phyloP scores from a whole-genome alignment of 2,888 invertebrate species.

The Hirtodrosophila duncani region DNA sequence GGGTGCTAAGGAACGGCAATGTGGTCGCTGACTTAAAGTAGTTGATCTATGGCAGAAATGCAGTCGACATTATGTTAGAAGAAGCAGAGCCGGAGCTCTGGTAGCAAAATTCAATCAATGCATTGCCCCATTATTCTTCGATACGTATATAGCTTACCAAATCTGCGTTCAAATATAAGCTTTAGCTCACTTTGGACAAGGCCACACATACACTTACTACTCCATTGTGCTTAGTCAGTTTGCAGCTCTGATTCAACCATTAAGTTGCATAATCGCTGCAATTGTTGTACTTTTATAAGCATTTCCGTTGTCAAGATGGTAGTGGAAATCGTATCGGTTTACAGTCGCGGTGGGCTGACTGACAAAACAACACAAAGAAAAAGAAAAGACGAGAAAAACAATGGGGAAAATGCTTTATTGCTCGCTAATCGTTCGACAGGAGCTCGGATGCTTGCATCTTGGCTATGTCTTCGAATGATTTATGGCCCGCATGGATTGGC shows the following conservation, averaged over 20 bases:
- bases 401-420: slow-evolving; percentile 39
- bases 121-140: no score
- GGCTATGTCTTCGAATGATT: slow-evolving; percentile 50
- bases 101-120: no score
- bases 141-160: no score
- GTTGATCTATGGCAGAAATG: no score
- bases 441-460: slow-evolving; percentile 48
- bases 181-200: no score
- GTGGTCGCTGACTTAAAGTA: no score
- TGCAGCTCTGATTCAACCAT: slow-evolving; percentile 30
- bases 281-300: background rate
- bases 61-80: no score
- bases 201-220: no score
- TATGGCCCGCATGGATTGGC: slow-evolving; percentile 59
- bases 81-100: no score
- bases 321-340: slow-evolving; percentile 3
- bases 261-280: slow-evolving; percentile 32
- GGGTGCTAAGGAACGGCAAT: no score
- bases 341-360: background rate
- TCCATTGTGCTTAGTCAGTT: no score
- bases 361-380: background rate
- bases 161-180: no score
- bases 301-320: background rate
- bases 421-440: slow-evolving; percentile 51
- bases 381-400: slow-evolving; percentile 7